Evolutionary conservation across 30 jellyfish, hydroid and myxozoan genomes (phyloP), one percentile per base, ranked within the genome.

Genomic region (Catostylus mosaicus): DNA sequence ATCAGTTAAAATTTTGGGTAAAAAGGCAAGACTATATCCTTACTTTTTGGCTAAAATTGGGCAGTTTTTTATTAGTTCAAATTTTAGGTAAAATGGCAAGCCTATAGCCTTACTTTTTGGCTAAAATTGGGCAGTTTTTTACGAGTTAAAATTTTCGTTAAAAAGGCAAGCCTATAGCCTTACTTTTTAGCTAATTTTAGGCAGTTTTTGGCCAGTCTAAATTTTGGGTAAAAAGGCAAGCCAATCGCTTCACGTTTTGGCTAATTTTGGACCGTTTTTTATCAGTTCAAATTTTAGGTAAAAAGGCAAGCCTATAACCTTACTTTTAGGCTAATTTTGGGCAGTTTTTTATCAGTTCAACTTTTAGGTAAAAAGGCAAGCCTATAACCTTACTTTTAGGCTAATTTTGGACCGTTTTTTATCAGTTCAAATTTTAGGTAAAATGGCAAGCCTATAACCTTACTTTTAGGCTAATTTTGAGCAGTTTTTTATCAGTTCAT

Each of bases 161-260:
- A 26, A 56, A 56, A 6, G 33, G 70, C 70, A 56, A 56, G 70
- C 32, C 70, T 56, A 56, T 56, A 56, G 70, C 70, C 70, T 56
- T 56, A 26, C 70, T 6, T 18, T 56, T 56, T 5, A n/a, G 26
- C 70, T n/a, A 11, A 6, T 56, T 56, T 56, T 56, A n/a, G n/a
- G n/a, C n/a, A n/a, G n/a, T n/a, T n/a, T n/a, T n/a, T n/a, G n/a
- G n/a, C n/a, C n/a, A n/a, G n/a, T n/a, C n/a, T n/a, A n/a, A n/a
- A n/a, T n/a, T n/a, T n/a, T n/a, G n/a, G n/a, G n/a, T n/a, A n/a
- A n/a, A n/a, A 56, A 6, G 70, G 29, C 70, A 56, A 26, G 70
- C 70, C 70, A 6, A 18, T 18, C 8, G 32, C 70, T n/a, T 66
- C 19, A 34, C 78, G 10, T 66, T 66, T 66, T 66, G 34, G 59